Evolutionary conservation across 2,888 invertebrate species (phyloP), one percentile per base, ranked within the genome.

Genomic region (Orthosia gothica): DNA sequence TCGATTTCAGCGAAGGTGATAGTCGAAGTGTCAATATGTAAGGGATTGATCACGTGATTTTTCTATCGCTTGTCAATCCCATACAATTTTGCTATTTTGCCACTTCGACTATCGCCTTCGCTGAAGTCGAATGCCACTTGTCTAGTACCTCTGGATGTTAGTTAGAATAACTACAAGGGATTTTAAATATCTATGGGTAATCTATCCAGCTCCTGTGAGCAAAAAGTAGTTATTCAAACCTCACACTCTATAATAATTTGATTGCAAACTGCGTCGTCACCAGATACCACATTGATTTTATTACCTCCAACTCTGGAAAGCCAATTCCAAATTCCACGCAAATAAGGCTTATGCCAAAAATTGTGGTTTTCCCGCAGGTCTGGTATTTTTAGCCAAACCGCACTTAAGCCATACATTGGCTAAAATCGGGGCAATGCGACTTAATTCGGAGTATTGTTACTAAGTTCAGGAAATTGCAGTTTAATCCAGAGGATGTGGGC

Each of bases 391-490:
- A 62, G 26, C 23, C 52, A 55, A 65, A 66, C 57, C 68, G 54
- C 83, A 71, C 50, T 71, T 32, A 62, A 78, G 49, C 68, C 64
- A 62, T 74, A 66, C 58, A 84, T 81, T n/a, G 76, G 50, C 49
- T 76, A 70, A 78, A 85, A 83, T 74, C 71, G 45, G 32, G 77
- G 23, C 55, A 72, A 62, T 77, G 67, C 61, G 57, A 64, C 66
- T 85, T 85, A 78, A 72, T 70, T 67, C 71, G 18, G 13, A 70
- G 62, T 70, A 67, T 75, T 73, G 65, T 75, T 77, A 64, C 80
- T 69, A 58, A 67, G 69, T 82, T 82, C 32, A 66, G 76, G 62
- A 73, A 75, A 84, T 75, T 84, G 65, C 65, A 81, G 52, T 81
- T 84, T 84, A 84, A 81, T 81, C 82, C 73, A 49, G 32, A 71